Evolutionary conservation across 2,888 invertebrate genomes (phyloP), one percentile per base, ranked within the genome.

Genomic region (Acrocera orbiculus): DNA sequence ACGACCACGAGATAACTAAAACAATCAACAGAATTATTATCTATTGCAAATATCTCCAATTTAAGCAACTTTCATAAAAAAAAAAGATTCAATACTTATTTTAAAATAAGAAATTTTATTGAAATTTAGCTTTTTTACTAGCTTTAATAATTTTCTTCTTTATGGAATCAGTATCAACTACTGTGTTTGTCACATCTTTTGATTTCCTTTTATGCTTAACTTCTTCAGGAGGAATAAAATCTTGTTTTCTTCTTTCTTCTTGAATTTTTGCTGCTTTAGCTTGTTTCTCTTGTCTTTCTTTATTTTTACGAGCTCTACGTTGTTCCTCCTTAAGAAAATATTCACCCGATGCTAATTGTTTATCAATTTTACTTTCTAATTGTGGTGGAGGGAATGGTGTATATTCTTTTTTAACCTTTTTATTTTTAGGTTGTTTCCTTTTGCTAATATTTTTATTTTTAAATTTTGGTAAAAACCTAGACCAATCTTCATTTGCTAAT

Each of bases 331-430:
- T 86, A 32, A 96, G 71, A 71, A 98, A 98, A 61, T 86, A 98
- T 65, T 96, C 95, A 35, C 98, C 98, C 27, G 80, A 72, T n/a
- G 85, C 90, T 52, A 98, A 62, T 58, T 90, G 73, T 52, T 80
- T 80, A 57, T 98, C 96, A 50, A 90, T 62, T 64, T 96, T 96
- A 60, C 92, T 89, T 53, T 90, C 86, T 10, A 72, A 69, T 53
- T 85, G 93, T 4, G 86, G 70, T 3, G 96, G 96, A 36, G 98
- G 96, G 71, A 96, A 98, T 15, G 96, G 96, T 40, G 95, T 96
- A 54, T 96, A 98, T 8, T 77, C 76, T 54, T 86, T 86, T 67
- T 95, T 95, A n/a, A 69, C 65, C 46, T 75, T 77, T 61, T 85
- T 89, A 46, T 78, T 78, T 54, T 81, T 82, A 3, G 87, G 85